Percentiles rank a stretch among this genome's conserved stretches.
Conservation (phyloP, 2,113 vertebrate species). For the Petaurus breviceps region DNA sequence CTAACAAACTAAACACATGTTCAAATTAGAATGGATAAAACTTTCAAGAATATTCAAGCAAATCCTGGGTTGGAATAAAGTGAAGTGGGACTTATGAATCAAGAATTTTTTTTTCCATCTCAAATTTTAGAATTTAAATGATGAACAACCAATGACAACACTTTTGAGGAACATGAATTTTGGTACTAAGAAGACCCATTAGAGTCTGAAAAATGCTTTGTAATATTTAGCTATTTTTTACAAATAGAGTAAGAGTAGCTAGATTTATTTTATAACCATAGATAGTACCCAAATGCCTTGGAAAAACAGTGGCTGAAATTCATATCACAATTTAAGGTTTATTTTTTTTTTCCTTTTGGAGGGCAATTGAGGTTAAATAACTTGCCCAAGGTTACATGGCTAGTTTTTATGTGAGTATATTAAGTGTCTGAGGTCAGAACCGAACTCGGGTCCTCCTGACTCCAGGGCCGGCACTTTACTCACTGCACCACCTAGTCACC, state of each 20-base stretch:
- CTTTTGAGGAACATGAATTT: neutral
- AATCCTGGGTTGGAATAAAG: neutral
- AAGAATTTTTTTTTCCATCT: neutral
- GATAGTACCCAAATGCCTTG: conserved; percentile 10
- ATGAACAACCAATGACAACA: neutral
- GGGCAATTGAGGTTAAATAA: too few relatives aligned
- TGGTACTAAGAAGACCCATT: conserved; percentile 20
- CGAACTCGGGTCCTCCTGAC: too few relatives aligned
- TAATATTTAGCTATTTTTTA: conserved; percentile 34
- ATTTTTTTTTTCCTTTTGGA: too few relatives aligned
- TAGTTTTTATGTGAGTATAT: too few relatives aligned
- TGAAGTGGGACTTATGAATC: neutral
- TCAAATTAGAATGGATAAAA: neutral
- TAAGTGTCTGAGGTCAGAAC: too few relatives aligned
- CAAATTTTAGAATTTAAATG: neutral
- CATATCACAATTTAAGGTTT: neutral
- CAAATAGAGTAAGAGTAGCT: conserved; percentile 15
- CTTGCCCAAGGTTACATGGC: too few relatives aligned
- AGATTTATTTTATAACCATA: conserved; percentile 21
- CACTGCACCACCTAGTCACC: too few relatives aligned
- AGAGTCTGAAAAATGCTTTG: conserved; percentile 26
- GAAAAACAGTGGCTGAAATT: conserved; percentile 26
- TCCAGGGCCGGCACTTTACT: too few relatives aligned
- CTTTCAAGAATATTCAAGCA: neutral
- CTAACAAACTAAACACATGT: neutral